Evolutionary conservation across 2,113 vertebrate species (phyloP), one percentile per base, ranked within the genome.

Genomic region (Psittacus erithacus): DNA sequence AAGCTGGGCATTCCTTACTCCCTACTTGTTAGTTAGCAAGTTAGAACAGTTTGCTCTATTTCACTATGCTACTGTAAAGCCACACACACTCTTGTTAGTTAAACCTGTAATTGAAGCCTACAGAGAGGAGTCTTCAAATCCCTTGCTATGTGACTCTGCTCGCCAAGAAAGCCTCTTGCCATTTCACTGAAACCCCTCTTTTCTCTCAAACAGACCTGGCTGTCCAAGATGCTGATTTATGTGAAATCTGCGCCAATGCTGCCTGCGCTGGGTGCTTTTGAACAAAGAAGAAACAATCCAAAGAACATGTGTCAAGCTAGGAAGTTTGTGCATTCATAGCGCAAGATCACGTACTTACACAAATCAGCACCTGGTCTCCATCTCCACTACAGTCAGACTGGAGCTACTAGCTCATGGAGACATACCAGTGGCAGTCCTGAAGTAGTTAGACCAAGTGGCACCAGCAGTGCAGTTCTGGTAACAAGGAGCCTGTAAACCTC

Each of bases 171-270:
- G 44, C 46, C 19, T 64, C 5, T 33, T 70, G 35, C 17, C 28
- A 18, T 22, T 17, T 53, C 20, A 16, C 2, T 53, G 64, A 82
- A 82, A 29, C 9, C 5, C 57, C 52, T 50, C 16, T 75, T 81
- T 50, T 95, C 91, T 68, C 78, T 33, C 43, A 97, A 46, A 47
- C 77, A 90, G 62, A 60, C 97, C 8, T 73, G 73, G 92, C 80
- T 88, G 92, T 96, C 3, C 35, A 14, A 8, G 63, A 97, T 1
- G 2, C 17, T 0, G 98, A 98, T 92, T 91, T 96, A 8, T 99
- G 98, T 94, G 98, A 98, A 64, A 98, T 99, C 88, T 99, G 98
- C 57, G 98, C 96, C 92, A 98, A 98, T 9, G 97, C 98, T 10
- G 97, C 98, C 81, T 99, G 98, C 1, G 95, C 67, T 6, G 98